A percentile compares a stretch with the other conserved stretches of the same genome.
phyloP scores from a whole-genome alignment of 1,140 invertebrate species.

The Ruditapes philippinarum region DNA sequence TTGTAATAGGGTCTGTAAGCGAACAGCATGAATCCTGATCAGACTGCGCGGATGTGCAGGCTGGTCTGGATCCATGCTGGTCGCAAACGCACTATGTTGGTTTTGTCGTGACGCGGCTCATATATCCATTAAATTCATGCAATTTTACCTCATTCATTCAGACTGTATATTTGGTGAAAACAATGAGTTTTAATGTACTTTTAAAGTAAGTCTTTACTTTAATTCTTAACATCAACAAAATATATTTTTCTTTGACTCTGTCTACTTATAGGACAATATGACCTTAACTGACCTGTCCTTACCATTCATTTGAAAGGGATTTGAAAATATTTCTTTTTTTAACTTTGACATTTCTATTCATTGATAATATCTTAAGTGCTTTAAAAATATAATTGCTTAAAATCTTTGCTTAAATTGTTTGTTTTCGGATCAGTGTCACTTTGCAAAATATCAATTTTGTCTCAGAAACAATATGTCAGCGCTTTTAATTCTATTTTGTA shows the following conservation, averaged over 20 bases:
- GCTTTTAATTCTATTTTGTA: not conserved
- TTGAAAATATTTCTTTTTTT: not conserved
- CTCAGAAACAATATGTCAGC: not conserved
- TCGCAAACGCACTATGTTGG: too few relatives aligned
- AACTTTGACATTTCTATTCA: not conserved
- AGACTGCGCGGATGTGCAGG: too few relatives aligned
- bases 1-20: too few relatives aligned
- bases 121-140: too few relatives aligned
- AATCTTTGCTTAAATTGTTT: not conserved
- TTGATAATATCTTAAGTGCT: constrained; percentile 35
- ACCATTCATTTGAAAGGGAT: not conserved
- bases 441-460: not conserved
- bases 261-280: not conserved
- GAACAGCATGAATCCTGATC: too few relatives aligned
- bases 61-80: too few relatives aligned
- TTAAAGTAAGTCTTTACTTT: too few relatives aligned
- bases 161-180: too few relatives aligned
- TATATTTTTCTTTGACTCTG: not conserved
- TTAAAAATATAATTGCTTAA: constrained; percentile 25
- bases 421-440: constrained; percentile 19
- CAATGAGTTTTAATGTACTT: too few relatives aligned
- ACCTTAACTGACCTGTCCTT: not conserved
- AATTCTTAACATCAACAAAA: too few relatives aligned
- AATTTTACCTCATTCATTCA: too few relatives aligned
- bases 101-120: too few relatives aligned